These are phyloP conservation scores for Dromiciops gliroides DNA, from an alignment of 2,113 vertebrate species.

Conservation along the genomic window DNA sequence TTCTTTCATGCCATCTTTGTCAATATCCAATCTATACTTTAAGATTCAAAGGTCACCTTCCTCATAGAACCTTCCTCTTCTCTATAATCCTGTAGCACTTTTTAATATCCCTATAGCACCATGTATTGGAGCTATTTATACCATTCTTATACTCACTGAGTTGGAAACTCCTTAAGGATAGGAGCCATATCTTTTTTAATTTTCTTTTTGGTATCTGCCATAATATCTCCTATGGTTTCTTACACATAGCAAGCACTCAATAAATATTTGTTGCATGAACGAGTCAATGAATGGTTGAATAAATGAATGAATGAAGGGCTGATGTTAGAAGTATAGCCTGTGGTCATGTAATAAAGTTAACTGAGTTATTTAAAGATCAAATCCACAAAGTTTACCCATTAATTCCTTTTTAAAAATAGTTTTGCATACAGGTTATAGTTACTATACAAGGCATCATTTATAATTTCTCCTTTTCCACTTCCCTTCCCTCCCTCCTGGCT, in stretches of 20 bases:
- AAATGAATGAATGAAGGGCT: neutral
- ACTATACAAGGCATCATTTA: neutral
- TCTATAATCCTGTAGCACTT: neutral
- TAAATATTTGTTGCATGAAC: conserved; percentile 33
- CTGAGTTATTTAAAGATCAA: conserved; percentile 1
- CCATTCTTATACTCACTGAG: conserved; percentile 4
- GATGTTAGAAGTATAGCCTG: neutral
- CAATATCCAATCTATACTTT: neutral
- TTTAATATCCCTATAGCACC: neutral
- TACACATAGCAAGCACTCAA: conserved; percentile 20
- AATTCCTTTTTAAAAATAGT: neutral
- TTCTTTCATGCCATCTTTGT: neutral
- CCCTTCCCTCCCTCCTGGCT: neutral
- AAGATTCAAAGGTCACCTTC: neutral
- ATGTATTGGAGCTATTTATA: neutral
- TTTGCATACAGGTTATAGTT: neutral
- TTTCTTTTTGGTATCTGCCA: conserved; percentile 19
- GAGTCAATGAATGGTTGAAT: conserved; percentile 5
- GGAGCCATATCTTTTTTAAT: neutral
- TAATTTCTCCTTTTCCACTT: neutral
- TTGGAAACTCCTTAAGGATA: neutral
- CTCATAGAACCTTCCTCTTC: neutral
- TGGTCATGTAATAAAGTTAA: neutral
- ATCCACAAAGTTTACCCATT: neutral
- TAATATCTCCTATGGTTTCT: neutral